Evolutionary conservation across 2,113 vertebrate genomes (phyloP).

Genomic region (Polypterus senegalus): DNA sequence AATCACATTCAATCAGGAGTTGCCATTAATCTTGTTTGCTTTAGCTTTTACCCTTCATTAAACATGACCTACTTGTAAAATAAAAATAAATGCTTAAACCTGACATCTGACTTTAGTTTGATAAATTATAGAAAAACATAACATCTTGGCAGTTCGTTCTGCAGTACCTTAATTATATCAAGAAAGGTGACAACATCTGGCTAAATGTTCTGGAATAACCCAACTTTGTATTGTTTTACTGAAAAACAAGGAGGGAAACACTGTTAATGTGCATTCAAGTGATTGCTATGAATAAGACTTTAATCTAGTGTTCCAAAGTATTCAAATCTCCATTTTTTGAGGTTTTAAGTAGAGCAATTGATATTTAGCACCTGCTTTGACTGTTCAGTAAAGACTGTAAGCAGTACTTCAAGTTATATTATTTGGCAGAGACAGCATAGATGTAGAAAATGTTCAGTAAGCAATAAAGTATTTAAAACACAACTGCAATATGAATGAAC

Average conservation of each 20-base stretch:
- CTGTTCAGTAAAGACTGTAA: too few species aligned
- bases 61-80: slow-evolving; percentile 43
- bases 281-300: not conserved
- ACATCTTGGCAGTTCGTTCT: slow-evolving; percentile 28
- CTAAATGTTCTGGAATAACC: slow-evolving; percentile 15
- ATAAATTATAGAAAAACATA: slow-evolving; percentile 60
- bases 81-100: slow-evolving; percentile 52
- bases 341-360: slow-evolving; percentile 10
- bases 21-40: slow-evolving; percentile 58
- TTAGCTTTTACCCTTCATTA: slow-evolving; percentile 41
- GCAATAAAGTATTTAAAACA: too few species aligned
- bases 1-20: slow-evolving; percentile 54
- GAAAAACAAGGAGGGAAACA: slow-evolving; percentile 36
- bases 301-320: slow-evolving; percentile 24
- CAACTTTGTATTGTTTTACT: slow-evolving; percentile 14
- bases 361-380: slow-evolving; percentile 21
- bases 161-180: slow-evolving; percentile 4
- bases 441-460: too few species aligned
- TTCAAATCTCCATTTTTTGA: slow-evolving; percentile 30
- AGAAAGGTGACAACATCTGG: slow-evolving; percentile 37
- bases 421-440: too few species aligned
- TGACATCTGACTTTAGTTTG: slow-evolving; percentile 57
- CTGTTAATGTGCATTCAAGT: slow-evolving; percentile 15
- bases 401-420: too few species aligned
- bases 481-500: too few species aligned